These are phyloP conservation scores for Cremastobaeus sp. DNA, from an alignment of 2,888 invertebrate species.

Conservation along the genomic window DNA sequence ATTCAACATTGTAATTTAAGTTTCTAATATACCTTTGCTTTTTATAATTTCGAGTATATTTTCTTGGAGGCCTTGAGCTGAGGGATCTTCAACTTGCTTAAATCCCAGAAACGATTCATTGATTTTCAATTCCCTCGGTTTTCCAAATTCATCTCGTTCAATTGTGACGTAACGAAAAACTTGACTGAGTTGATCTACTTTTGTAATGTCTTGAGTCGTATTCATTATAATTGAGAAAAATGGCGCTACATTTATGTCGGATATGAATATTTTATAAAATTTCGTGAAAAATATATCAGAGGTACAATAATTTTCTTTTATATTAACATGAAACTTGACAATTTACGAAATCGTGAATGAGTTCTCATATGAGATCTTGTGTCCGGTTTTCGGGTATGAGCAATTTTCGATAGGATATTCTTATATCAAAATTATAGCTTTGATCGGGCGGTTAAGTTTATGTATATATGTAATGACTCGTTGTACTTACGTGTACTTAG, in stretches of 20 bases:
- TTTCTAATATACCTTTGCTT: neutral
- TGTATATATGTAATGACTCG: slow-evolving; percentile 37
- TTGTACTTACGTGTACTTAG: slow-evolving; percentile 16
- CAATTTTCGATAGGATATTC: no score
- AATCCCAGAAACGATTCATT: slow-evolving; percentile 19
- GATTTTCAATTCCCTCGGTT: neutral
- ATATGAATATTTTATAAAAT: no score
- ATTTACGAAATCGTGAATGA: no score
- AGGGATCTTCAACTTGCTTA: neutral
- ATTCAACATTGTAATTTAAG: neutral
- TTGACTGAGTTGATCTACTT: slow-evolving; percentile 59
- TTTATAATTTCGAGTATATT: neutral
- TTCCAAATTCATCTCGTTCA: neutral
- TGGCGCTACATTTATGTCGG: slow-evolving; percentile 21
- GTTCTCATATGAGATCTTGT: no score
- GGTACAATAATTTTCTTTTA: no score
- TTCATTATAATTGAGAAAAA: slow-evolving; percentile 26
- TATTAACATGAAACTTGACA: no score
- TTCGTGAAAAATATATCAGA: no score
- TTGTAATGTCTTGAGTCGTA: slow-evolving; percentile 30
- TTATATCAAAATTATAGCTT: no score
- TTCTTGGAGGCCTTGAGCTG: neutral
- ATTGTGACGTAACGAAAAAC: slow-evolving; percentile 57
- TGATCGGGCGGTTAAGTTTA: slow-evolving; percentile 33
- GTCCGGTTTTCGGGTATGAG: no score